Base-by-base conservation (phyloP, 2,113 vertebrate genomes). In the Syngnathus floridae region DNA sequence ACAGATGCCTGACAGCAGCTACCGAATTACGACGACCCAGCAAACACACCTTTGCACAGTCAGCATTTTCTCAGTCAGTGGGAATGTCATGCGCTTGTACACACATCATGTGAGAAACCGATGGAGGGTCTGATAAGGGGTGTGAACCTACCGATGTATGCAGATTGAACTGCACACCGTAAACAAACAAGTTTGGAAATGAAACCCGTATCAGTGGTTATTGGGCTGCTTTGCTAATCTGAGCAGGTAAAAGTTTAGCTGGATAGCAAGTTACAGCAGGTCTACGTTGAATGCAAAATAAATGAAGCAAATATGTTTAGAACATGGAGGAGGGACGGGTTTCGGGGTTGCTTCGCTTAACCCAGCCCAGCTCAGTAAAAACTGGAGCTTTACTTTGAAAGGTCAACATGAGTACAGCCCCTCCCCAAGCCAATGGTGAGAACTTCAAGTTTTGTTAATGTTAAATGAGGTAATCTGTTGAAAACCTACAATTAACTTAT, bases 71-170 rank as follows among this genome's bases (percentile, higher is more conserved):
- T 59, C 14, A 38, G 31, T 37, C 10, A 41, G 49, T 48, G 51
- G 69, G 69, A 72, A 3, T 8, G 49, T 48, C 49, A 60, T 57
- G 66, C 36, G 3, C 40, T 31, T n/a, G 13, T 7, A 70, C 48
- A n/a, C 48, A 21, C 48, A 51, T 21, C 36, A 26, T 72, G 74
- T 76, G 81, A 82, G 82, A 85, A 86, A 70, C 40, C 66, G 82
- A 86, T 85, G 64, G 31, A 56, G 8, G 48, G 19, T n/a, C 9
- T 9, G 48, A 51, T 51, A 21, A 51, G 19, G 10, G 19, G 48
- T 51, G 19, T 21, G 48, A 51, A 51, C 48, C 48, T n/a, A 10
- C 48, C 1, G 48, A 21, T 51, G 48, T 51, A 9, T 51, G 9
- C 48, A 51, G 7, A 10, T 21, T 51, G 8, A 10, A 51, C n/a